phyloP scores from a whole-genome alignment of 37 sponge, comb jelly and placozoan species.

The Beroe forskalii region DNA sequence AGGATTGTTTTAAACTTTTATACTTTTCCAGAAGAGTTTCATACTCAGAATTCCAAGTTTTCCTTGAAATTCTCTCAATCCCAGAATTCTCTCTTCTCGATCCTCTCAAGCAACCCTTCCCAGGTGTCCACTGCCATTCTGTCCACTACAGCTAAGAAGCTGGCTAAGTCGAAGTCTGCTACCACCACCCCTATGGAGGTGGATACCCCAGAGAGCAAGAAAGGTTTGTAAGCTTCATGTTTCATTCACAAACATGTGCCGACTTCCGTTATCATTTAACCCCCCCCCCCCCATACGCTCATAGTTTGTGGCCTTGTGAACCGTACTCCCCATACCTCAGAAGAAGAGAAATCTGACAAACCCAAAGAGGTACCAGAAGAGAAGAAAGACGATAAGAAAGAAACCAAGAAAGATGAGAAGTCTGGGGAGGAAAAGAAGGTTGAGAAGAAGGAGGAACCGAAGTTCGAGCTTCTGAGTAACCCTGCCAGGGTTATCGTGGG shows the following conservation, averaged over 20 bases:
- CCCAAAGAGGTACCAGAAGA: slow-evolving; percentile 51
- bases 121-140: slow-evolving; percentile 92
- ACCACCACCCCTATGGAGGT: slow-evolving; percentile 72
- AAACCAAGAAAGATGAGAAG: slow-evolving; percentile 70
- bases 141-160: slow-evolving; percentile 90
- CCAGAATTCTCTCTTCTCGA: no score
- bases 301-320: background rate
- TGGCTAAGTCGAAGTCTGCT: slow-evolving; percentile 72
- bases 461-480: slow-evolving; percentile 83
- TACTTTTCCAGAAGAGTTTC: no score
- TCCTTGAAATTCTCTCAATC: no score
- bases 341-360: background rate
- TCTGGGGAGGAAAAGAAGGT: no score
- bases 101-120: no score
- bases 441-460: slow-evolving; percentile 74
- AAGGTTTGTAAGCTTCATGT: no score
- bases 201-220: slow-evolving; percentile 67
- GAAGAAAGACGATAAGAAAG: slow-evolving; percentile 65
- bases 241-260: no score
- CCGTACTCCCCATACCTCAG: slow-evolving; percentile 4
- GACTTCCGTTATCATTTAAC: no score
- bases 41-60: no score
- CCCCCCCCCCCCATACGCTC: no score
- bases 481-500: slow-evolving; percentile 84
- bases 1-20: no score